Evolutionary conservation across 1,140 invertebrate genomes (phyloP).

Genomic region (Archivesica marissinica): DNA sequence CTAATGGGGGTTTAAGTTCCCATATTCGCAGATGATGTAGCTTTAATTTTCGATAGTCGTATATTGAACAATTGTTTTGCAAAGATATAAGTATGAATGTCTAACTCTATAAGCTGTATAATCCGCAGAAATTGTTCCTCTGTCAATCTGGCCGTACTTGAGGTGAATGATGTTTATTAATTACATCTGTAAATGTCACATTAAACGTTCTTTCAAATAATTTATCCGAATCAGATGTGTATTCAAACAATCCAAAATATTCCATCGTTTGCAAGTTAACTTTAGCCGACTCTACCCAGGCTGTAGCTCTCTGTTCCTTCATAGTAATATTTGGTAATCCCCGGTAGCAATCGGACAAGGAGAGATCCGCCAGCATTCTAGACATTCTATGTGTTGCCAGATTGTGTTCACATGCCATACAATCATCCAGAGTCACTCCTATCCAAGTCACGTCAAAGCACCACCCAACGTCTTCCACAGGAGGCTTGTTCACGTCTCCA

Average conservation of each 20-base stretch:
- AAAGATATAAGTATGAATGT: slow-evolving; percentile 33
- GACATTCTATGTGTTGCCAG: slow-evolving; percentile 15
- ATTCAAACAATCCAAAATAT: slow-evolving; percentile 98
- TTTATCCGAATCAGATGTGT: slow-evolving; percentile 96
- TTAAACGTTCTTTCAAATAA: slow-evolving; percentile 99
- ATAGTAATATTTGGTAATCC: neutral
- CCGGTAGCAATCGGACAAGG: neutral
- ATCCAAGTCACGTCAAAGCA: too few relatives aligned
- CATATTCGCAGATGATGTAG: too few relatives aligned
- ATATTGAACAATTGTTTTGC: neutral
- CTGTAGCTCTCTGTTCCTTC: slow-evolving; percentile 87
- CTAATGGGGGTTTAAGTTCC: too few relatives aligned
- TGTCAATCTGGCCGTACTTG: neutral
- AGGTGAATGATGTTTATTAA: too few relatives aligned
- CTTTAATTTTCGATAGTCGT: too few relatives aligned
- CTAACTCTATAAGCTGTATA: slow-evolving; percentile 2
- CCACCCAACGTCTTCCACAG: neutral
- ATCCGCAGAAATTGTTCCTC: slow-evolving; percentile 27
- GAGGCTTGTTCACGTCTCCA: slow-evolving; percentile 72
- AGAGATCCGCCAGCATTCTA: slow-evolving; percentile 10
- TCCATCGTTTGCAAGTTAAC: slow-evolving; percentile 96
- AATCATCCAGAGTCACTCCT: slow-evolving; percentile 1
- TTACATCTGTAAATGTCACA: slow-evolving; percentile 88
- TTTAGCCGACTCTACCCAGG: slow-evolving; percentile 96
- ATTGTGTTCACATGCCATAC: slow-evolving; percentile 3